Base-by-base conservation (phyloP, 2,888 invertebrate genomes). In the Drosophila paranaensis region DNA sequence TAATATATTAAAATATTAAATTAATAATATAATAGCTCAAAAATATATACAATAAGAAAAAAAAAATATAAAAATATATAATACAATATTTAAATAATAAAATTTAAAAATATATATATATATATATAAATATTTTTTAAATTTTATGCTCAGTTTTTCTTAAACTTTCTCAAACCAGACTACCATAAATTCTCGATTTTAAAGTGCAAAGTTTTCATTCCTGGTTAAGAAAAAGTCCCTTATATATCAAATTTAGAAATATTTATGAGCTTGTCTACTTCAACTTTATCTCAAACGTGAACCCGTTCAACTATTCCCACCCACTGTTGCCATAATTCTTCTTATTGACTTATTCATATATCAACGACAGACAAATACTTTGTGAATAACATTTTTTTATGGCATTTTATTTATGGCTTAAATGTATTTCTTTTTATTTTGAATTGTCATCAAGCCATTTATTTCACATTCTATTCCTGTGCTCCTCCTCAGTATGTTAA, bases 241-340 rank as follows among this genome's bases (percentile, higher is more conserved):
- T 2, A 46, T 9, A 14, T 14, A 46, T 46, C 1, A n/a, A 20
- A 1, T 6, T 10, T 25, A 10, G 6, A 10, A 10, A 30, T 5
- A 46, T 46, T 27, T 30, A 48, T 48, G n/a, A 10, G 30, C 48
- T n/a, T 48, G 48, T 48, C 48, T 10, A 48, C 10, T 10, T 50
- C 10, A 43, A 43, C 11, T 50, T 33, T 16, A 50, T 33, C 16
- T 8, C 11, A 13, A 33, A 8, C 16, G 16, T 20, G 30, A n/a
- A 33, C 33, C 16, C 16, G 11, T 20, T 50, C 6, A 50, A 20
- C 33, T 35, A 16, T 50, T 16, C 6, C 33, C 50, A 50, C 13
- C 16, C 33, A 50, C 16, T 35, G 33, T 6, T 3, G 16, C 33
- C 33, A 50, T 35, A 50, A 20, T 50, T 50, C 35, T 35, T 35